Conservation (phyloP, 2,113 vertebrate genomes). For the Picathartes gymnocephalus region DNA sequence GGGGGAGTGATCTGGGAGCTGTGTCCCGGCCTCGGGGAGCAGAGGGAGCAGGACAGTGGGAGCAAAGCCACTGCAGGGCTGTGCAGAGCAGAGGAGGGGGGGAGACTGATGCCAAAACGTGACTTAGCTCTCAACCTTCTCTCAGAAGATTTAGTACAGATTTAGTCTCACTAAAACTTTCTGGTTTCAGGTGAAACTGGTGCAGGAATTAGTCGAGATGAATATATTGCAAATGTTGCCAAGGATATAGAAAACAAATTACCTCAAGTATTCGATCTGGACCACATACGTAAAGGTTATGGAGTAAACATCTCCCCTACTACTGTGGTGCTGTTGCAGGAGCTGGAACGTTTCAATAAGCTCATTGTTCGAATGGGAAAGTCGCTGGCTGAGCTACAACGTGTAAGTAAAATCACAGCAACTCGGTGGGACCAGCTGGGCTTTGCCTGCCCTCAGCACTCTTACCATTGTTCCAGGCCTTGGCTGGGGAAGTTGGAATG, state of each 20-base stretch:
- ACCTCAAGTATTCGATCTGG: slow-evolving; percentile 82
- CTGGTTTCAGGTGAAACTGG: slow-evolving; percentile 81
- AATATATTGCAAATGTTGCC: slow-evolving; percentile 85
- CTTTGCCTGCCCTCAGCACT: background rate
- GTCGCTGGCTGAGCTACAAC: slow-evolving; percentile 85
- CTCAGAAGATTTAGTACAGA: background rate
- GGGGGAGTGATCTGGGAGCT: rapidly evolving
- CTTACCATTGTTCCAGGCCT: slow-evolving; percentile 67
- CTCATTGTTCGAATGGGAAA: slow-evolving; percentile 80
- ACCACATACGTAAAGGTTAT: slow-evolving; percentile 77
- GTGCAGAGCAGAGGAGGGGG: background rate
- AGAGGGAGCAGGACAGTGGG: background rate
- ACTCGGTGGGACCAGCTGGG: rapidly evolving
- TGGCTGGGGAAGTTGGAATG: slow-evolving; percentile 95
- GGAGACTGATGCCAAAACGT: background rate
- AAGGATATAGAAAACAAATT: slow-evolving; percentile 89
- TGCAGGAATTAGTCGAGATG: slow-evolving; percentile 82
- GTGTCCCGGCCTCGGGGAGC: rapidly evolving
- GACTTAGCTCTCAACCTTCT: background rate
- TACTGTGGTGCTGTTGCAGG: slow-evolving; percentile 90
- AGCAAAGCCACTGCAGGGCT: background rate
- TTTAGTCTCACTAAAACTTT: background rate
- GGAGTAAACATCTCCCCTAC: slow-evolving; percentile 78
- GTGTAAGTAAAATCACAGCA: slow-evolving; percentile 63
- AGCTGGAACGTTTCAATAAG: slow-evolving; percentile 90